phyloP scores from a whole-genome alignment of 1,140 invertebrate species.

The Chymomyza costata region DNA sequence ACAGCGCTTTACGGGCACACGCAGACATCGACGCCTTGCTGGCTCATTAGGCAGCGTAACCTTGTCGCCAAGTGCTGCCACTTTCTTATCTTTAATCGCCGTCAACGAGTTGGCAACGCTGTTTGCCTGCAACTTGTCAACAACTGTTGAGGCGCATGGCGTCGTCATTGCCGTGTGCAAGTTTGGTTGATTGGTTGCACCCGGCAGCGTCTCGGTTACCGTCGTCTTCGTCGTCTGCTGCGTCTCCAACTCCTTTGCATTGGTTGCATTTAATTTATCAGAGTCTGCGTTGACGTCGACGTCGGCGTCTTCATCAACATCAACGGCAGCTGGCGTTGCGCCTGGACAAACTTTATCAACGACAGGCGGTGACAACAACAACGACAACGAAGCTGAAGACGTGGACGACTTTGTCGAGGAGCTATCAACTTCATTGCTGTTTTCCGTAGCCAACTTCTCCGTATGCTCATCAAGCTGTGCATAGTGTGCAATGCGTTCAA shows the following conservation, averaged over 20 bases:
- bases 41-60: slow-evolving; percentile 36
- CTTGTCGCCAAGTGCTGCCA: slow-evolving; percentile 40
- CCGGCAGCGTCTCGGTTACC: too few relatives aligned
- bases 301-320: slow-evolving; percentile 60
- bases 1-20: slow-evolving; percentile 37
- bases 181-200: slow-evolving; percentile 69
- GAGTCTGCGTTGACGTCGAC: slow-evolving; percentile 50
- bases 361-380: slow-evolving; percentile 20
- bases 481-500: slow-evolving; percentile 83
- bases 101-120: slow-evolving; percentile 31
- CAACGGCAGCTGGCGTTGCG: slow-evolving; percentile 63
- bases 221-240: slow-evolving; percentile 23
- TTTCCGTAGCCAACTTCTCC: slow-evolving; percentile 25
- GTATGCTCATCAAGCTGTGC: slow-evolving; percentile 31
- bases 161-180: slow-evolving; percentile 43
- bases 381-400: too few relatives aligned
- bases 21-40: slow-evolving; percentile 18
- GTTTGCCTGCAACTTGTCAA: slow-evolving; percentile 45
- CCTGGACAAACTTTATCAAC: slow-evolving; percentile 66
- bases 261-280: slow-evolving; percentile 71
- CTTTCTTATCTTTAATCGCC: slow-evolving; percentile 57
- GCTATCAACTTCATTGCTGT: slow-evolving; percentile 61
- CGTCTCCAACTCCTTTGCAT: slow-evolving; percentile 18
- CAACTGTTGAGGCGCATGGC: too few relatives aligned
- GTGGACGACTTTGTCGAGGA: slow-evolving; percentile 25